A percentile compares a stretch with the other conserved stretches of the same genome.
phyloP scores from a whole-genome alignment of 2,888 invertebrate genomes.

The Brachyopa scutellaris region DNA sequence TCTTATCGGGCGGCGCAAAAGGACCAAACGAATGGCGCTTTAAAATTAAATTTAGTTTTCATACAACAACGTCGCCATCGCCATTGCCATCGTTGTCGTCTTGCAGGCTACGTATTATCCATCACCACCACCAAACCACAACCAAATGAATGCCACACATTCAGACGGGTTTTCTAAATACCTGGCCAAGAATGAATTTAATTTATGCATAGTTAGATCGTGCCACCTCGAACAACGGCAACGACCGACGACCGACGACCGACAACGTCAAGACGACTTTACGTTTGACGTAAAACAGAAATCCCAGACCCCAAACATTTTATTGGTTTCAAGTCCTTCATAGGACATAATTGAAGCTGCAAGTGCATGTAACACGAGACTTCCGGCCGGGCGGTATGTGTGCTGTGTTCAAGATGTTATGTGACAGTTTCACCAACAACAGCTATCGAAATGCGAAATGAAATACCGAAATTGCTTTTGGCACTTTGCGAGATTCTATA shows the following conservation, averaged over 20 bases:
- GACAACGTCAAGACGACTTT: constrained; percentile 65
- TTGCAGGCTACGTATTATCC: constrained; percentile 2
- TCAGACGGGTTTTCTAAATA: constrained; percentile 70
- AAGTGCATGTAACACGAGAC: constrained; percentile 34
- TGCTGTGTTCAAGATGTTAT: constrained; percentile 51
- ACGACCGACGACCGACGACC: too few species aligned
- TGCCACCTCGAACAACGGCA: constrained; percentile 52
- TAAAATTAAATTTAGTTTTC: constrained; percentile 72
- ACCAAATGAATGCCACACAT: constrained; percentile 62
- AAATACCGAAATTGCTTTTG: constrained; percentile 70
- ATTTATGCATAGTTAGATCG: constrained; percentile 69
- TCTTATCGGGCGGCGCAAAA: constrained; percentile 58
- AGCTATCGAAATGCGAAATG: constrained; percentile 66
- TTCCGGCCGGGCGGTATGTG: too few species aligned
- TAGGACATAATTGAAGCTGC: constrained; percentile 56
- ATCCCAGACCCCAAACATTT: constrained; percentile 67
- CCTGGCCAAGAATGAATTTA: constrained; percentile 68
- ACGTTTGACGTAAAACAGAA: constrained; percentile 65
- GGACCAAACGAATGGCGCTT: constrained; percentile 69
- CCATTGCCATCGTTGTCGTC: not conserved
- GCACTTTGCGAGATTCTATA: constrained; percentile 66
- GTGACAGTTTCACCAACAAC: constrained; percentile 62
- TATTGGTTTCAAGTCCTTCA: constrained; percentile 68
- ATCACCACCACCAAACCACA: constrained; percentile 5
- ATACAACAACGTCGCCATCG: constrained; percentile 35